These are phyloP conservation scores for Aptenodytes patagonicus DNA, from an alignment of 2,113 vertebrate species.

Conservation along the genomic window DNA sequence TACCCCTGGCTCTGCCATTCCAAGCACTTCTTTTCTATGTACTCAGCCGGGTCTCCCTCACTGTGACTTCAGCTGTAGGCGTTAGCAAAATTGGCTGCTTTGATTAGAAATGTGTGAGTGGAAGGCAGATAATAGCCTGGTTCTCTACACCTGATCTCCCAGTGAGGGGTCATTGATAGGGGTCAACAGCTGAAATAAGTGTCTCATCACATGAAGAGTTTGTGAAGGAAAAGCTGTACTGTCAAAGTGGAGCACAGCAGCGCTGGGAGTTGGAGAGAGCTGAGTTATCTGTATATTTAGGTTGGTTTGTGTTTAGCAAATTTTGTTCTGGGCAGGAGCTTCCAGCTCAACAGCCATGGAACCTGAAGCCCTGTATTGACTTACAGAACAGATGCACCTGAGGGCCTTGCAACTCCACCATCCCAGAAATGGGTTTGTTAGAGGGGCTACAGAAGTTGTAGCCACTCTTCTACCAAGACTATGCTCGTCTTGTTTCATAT, in stretches of 20 bases:
- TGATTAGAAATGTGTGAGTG: constrained; percentile 61
- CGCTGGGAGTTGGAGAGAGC: not conserved
- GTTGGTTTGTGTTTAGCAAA: not conserved
- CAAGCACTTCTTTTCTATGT: not conserved
- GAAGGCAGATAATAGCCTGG: constrained; percentile 64
- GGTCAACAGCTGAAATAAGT: constrained; percentile 69
- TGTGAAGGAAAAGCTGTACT: constrained; percentile 17
- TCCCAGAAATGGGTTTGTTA: not conserved
- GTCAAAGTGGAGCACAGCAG: constrained; percentile 31
- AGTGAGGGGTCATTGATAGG: constrained; percentile 56
- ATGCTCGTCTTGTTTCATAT: not conserved
- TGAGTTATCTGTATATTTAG: not conserved
- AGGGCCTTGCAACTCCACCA: not conserved
- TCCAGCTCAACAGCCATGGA: not conserved
- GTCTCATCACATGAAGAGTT: constrained; percentile 46
- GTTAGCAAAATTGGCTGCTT: constrained; percentile 56
- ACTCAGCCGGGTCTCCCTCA: constrained; percentile 1
- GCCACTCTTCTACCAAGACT: not conserved
- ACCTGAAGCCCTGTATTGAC: not conserved
- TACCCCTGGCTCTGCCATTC: not conserved
- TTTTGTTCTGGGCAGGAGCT: not conserved
- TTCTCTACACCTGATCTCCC: constrained; percentile 65
- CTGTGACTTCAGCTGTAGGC: constrained; percentile 28
- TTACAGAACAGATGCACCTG: not conserved
- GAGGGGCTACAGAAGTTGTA: not conserved